Conservation (phyloP, 2,888 invertebrate species). For the Amphipoea oculea region DNA sequence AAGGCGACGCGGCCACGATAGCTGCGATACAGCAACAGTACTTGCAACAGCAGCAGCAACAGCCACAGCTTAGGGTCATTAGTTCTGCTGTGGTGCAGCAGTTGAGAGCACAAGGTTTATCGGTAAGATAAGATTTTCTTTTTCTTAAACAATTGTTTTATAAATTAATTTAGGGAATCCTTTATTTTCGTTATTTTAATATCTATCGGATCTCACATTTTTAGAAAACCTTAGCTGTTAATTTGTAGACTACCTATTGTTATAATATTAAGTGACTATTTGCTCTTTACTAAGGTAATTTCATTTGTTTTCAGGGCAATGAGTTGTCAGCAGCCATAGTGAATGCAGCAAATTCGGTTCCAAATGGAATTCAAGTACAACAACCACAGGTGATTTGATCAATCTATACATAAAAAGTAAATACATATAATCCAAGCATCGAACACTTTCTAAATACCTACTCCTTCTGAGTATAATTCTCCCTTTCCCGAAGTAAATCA, state of each 20-base stretch:
- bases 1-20: conserved; percentile 86
- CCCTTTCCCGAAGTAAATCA: not conserved
- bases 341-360: conserved; percentile 86
- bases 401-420: not conserved
- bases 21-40: conserved; percentile 89
- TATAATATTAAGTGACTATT: not conserved
- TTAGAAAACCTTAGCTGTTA: not conserved
- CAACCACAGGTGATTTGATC: conserved; percentile 85
- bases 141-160: not conserved
- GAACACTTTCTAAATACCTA: not conserved
- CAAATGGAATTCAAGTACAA: conserved; percentile 87
- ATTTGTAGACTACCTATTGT: not conserved
- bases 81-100: conserved; percentile 91
- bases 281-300: not conserved
- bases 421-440: not conserved
- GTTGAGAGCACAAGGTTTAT: conserved; percentile 89
- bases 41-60: conserved; percentile 88
- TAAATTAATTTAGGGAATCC: too few species aligned
- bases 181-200: not conserved
- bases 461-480: not conserved
- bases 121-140: conserved; percentile 65
- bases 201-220: not conserved
- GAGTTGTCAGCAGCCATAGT: conserved; percentile 89
- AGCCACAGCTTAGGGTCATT: conserved; percentile 90
- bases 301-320: conserved; percentile 83